phyloP scores from a whole-genome alignment of 2,797 vertebrate species.

The Sebastes dallii region DNA sequence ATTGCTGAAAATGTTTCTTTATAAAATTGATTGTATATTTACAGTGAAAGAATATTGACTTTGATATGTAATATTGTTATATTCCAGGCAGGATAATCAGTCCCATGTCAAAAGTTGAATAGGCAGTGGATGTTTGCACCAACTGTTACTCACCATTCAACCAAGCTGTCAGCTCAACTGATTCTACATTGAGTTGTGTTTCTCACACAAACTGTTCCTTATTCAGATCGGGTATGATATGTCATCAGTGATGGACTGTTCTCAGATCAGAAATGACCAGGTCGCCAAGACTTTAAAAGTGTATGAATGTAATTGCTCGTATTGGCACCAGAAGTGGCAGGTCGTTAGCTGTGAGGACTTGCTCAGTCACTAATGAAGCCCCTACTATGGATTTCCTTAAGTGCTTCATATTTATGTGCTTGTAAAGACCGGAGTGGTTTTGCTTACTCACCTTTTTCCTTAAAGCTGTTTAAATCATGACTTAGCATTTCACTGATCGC shows the following conservation, averaged over 20 bases:
- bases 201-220: not conserved
- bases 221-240: not conserved
- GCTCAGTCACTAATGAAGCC: constrained; percentile 2
- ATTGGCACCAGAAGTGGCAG: not conserved
- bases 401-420: constrained; percentile 11
- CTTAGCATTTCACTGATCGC: not conserved
- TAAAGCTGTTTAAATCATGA: not conserved
- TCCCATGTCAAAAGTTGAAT: not conserved
- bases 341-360: not conserved
- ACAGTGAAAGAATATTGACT: not conserved
- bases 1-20: not conserved
- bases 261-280: not conserved
- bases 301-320: not conserved
- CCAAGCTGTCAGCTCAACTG: not conserved
- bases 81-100: not conserved
- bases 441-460: not conserved
- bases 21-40: not conserved
- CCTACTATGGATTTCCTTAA: constrained; percentile 1
- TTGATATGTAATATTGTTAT: not conserved
- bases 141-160: not conserved
- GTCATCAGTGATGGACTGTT: not conserved
- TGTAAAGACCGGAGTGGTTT: not conserved
- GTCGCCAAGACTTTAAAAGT: not conserved
- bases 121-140: not conserved
- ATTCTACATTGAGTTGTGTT: no score